phyloP scores from a whole-genome alignment of 2,113 vertebrate species.

The Nibea albiflora region DNA sequence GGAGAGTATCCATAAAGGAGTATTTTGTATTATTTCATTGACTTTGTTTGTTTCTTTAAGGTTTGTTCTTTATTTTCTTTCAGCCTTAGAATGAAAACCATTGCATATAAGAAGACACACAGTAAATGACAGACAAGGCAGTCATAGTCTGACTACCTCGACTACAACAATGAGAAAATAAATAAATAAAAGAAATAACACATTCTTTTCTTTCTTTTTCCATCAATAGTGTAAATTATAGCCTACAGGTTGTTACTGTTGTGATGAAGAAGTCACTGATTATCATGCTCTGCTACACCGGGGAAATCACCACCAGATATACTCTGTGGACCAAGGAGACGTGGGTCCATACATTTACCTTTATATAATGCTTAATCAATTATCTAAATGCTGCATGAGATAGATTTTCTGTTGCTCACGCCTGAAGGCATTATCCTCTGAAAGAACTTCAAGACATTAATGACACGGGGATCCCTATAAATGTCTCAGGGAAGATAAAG shows the following conservation, averaged over 20 bases:
- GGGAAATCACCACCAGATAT: not conserved
- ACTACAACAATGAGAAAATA: not conserved
- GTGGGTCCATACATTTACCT: not conserved
- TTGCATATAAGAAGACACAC: not conserved
- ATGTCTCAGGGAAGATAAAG: not conserved
- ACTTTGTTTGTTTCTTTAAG: not conserved
- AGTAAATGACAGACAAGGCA: not conserved
- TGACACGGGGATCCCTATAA: not conserved
- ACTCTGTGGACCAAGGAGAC: not conserved
- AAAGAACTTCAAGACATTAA: not conserved
- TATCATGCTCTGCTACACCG: not conserved
- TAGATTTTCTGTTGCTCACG: not conserved
- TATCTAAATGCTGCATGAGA: slow-evolving; percentile 1
- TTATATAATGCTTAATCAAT: not conserved
- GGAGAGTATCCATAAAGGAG: not conserved
- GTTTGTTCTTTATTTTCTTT: not conserved
- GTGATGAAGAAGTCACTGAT: not conserved
- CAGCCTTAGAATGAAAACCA: not conserved
- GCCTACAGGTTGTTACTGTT: slow-evolving; percentile 35
- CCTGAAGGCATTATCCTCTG: not conserved
- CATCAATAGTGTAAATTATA: slow-evolving; percentile 31
- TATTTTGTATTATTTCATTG: no score
- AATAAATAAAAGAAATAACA: not conserved
- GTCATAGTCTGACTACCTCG: not conserved
- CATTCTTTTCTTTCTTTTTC: not conserved